Evolutionary conservation across 2,888 invertebrate species (phyloP).

Genomic region (Apodemia duryi): DNA sequence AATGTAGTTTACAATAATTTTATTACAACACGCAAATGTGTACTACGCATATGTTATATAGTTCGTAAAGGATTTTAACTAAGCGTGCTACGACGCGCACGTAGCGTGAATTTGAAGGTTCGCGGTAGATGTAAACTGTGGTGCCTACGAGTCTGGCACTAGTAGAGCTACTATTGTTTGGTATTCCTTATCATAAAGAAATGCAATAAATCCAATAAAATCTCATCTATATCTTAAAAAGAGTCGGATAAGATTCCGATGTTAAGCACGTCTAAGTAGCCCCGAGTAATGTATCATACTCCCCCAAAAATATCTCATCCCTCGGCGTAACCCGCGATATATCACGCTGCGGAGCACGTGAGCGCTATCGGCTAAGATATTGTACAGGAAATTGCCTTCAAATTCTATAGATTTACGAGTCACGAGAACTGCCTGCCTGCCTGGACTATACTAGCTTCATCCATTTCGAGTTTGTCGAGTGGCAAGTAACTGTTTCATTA

Average conservation of each 20-base stretch:
- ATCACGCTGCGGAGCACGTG: conserved; percentile 7
- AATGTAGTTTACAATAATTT: too few relatives aligned
- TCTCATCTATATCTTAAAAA: not conserved
- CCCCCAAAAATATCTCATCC: conserved; percentile 6
- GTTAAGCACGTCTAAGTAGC: not conserved
- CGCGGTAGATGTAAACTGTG: too few relatives aligned
- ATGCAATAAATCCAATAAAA: not conserved
- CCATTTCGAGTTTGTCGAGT: not conserved
- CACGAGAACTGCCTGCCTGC: not conserved
- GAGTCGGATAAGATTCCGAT: not conserved
- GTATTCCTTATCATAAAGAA: too few relatives aligned
- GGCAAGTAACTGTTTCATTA: too few relatives aligned
- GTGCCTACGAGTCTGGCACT: too few relatives aligned
- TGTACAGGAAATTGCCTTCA: conserved; percentile 13
- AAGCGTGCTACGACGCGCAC: too few relatives aligned
- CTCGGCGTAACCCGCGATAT: not conserved
- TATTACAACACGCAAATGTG: too few relatives aligned
- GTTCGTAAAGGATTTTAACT: too few relatives aligned
- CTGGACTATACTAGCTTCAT: not conserved
- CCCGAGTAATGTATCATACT: not conserved
- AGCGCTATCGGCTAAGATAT: conserved; percentile 3
- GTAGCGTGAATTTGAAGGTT: too few relatives aligned
- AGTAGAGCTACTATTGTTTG: too few relatives aligned
- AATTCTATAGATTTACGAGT: conserved; percentile 9
- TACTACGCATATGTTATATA: too few relatives aligned